phyloP scores from a whole-genome alignment of 2,797 vertebrate genomes.

The Parambassis ranga region DNA sequence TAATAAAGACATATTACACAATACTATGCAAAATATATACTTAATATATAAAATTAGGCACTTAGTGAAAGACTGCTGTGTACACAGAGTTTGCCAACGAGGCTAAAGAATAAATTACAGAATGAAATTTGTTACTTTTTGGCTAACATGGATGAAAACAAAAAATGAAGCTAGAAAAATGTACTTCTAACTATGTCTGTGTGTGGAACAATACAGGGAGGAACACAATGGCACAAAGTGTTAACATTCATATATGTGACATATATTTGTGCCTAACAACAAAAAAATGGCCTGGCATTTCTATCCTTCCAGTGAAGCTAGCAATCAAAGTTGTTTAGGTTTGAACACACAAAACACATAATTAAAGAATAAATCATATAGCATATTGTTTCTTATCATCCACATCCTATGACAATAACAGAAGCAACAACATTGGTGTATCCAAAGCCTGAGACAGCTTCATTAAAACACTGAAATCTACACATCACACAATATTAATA shows the following conservation, averaged over 20 bases:
- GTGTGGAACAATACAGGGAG: neutral
- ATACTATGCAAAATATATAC: conserved; percentile 69
- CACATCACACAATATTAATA: neutral
- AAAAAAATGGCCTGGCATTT: neutral
- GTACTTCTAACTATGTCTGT: neutral
- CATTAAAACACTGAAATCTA: neutral
- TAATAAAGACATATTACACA: conserved; percentile 55
- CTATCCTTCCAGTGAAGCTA: neutral
- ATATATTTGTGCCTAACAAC: neutral
- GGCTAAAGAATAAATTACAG: conserved; percentile 46
- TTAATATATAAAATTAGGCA: conserved; percentile 79
- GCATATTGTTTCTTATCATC: neutral
- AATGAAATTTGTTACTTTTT: conserved; percentile 19
- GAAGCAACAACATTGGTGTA: neutral
- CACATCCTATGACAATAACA: neutral
- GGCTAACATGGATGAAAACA: conserved; percentile 15
- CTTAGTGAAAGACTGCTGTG: conserved; percentile 50
- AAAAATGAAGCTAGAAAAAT: neutral
- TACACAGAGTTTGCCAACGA: conserved; percentile 29
- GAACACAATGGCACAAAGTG: conserved; percentile 44
- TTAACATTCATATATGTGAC: conserved; percentile 1
- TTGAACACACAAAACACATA: neutral
- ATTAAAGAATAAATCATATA: neutral
- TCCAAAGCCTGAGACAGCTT: neutral
- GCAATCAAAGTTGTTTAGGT: neutral